Evolutionary conservation across 37 sponge, comb jelly and placozoan genomes (phyloP).

Genomic region (Aplysina aerophoba): DNA sequence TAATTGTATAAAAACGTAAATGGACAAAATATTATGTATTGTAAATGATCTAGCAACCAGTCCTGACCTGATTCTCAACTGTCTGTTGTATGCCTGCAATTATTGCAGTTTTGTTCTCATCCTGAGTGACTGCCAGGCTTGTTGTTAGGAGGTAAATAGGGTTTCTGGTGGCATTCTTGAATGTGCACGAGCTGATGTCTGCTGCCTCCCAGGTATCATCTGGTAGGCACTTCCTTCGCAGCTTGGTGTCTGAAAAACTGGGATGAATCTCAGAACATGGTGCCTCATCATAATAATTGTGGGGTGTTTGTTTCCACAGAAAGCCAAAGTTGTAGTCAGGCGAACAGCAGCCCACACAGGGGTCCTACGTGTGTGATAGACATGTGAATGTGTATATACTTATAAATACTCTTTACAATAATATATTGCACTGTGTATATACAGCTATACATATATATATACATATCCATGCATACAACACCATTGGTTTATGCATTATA

Average conservation of each 20-base stretch:
- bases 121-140: too few species aligned
- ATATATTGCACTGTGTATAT: too few species aligned
- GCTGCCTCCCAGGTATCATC: conserved; percentile 20
- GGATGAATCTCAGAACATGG: conserved; percentile 12
- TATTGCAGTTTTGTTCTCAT: not conserved
- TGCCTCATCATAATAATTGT: not conserved
- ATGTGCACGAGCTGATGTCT: conserved; percentile 22
- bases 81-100: not conserved
- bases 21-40: too few species aligned
- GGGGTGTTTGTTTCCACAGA: not conserved
- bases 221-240: not conserved
- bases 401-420: too few species aligned
- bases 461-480: too few species aligned
- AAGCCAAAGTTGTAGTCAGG: not conserved
- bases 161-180: conserved; percentile 7
- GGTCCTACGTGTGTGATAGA: not conserved
- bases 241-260: not conserved
- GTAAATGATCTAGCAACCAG: too few species aligned
- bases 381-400: too few species aligned
- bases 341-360: not conserved
- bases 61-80: too few species aligned
- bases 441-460: too few species aligned
- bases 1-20: too few species aligned
- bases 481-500: too few species aligned
- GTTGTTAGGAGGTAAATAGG: conserved; percentile 1